Evolutionary conservation across 2,888 invertebrate genomes (phyloP).

Genomic region (Drosophila subsilvestris): DNA sequence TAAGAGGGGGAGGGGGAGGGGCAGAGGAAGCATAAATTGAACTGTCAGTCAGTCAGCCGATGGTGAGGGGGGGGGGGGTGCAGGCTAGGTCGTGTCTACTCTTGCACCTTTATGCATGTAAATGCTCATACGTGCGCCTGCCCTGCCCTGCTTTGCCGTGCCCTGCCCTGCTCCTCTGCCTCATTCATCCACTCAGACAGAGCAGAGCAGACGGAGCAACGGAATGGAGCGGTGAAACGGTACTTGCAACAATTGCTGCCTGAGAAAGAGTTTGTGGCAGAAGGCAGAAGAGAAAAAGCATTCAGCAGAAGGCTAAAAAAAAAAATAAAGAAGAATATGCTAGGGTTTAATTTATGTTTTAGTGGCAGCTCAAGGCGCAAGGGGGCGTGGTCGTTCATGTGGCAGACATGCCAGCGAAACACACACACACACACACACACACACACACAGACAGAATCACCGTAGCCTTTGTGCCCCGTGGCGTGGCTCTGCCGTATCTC

Average conservation of each 20-base stretch:
- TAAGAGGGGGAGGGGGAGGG: no score
- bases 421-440: slow-evolving; percentile 8
- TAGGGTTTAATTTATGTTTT: slow-evolving; percentile 64
- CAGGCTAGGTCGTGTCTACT: not conserved
- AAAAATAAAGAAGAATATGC: slow-evolving; percentile 37
- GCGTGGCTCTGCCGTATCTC: not conserved
- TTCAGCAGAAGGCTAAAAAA: no score
- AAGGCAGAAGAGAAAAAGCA: slow-evolving; percentile 21
- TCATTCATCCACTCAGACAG: slow-evolving; percentile 24
- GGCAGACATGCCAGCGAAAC: slow-evolving; percentile 36
- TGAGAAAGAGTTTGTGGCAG: slow-evolving; percentile 53
- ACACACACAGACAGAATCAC: slow-evolving; percentile 11
- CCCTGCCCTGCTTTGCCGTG: slow-evolving; percentile 8
- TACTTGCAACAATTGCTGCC: slow-evolving; percentile 78
- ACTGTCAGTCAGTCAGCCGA: slow-evolving; percentile 69
- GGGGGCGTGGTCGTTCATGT: slow-evolving; percentile 47
- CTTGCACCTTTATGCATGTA: slow-evolving; percentile 59
- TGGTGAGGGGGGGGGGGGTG: not conserved
- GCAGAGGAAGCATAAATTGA: slow-evolving; percentile 77
- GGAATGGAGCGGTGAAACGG: slow-evolving; percentile 56
- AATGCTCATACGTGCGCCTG: slow-evolving; percentile 67
- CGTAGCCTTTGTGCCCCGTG: not conserved
- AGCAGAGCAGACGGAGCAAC: not conserved
- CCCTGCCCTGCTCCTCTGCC: not conserved
- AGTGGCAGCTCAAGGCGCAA: slow-evolving; percentile 36